These are phyloP conservation scores for Tapirus terrestris DNA, from an alignment of 2,113 vertebrate species.

Conservation along the genomic window DNA sequence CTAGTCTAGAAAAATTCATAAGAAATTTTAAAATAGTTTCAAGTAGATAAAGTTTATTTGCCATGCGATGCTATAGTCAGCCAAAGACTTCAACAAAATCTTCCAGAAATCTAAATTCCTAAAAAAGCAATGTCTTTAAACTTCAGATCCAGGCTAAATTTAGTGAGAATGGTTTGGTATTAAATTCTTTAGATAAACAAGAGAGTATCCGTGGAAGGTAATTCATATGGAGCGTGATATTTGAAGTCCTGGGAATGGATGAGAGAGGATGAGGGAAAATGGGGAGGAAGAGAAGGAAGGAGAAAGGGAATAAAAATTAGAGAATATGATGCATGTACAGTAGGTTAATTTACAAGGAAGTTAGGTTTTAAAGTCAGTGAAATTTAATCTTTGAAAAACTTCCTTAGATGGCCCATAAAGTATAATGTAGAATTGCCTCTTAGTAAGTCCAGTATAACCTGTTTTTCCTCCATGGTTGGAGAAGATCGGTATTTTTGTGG, in stretches of 20 bases:
- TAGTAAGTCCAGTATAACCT: not conserved
- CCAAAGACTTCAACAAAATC: not conserved
- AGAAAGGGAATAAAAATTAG: not conserved
- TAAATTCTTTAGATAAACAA: conserved; percentile 22
- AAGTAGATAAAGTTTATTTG: not conserved
- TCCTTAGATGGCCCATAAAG: not conserved
- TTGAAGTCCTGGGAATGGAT: not conserved
- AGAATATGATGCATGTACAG: not conserved
- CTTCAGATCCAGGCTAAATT: not conserved
- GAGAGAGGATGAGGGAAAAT: not conserved
- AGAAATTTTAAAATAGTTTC: not conserved
- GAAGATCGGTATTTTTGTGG: not conserved
- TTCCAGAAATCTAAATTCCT: not conserved
- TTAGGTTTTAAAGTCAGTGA: not conserved
- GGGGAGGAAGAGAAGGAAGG: not conserved
- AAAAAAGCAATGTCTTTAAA: not conserved
- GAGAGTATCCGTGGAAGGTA: not conserved
- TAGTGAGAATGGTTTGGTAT: not conserved
- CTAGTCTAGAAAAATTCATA: not conserved
- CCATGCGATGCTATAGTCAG: not conserved
- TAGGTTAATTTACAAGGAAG: not conserved
- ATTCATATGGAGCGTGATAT: not conserved
- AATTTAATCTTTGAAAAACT: not conserved
- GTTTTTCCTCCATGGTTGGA: not conserved
- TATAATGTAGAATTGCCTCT: not conserved